A percentile compares a stretch with the other conserved stretches of the same genome.
Evolutionary conservation across 2,888 invertebrate species (phyloP).

Genomic region (Ptycholaimellus sp.): DNA sequence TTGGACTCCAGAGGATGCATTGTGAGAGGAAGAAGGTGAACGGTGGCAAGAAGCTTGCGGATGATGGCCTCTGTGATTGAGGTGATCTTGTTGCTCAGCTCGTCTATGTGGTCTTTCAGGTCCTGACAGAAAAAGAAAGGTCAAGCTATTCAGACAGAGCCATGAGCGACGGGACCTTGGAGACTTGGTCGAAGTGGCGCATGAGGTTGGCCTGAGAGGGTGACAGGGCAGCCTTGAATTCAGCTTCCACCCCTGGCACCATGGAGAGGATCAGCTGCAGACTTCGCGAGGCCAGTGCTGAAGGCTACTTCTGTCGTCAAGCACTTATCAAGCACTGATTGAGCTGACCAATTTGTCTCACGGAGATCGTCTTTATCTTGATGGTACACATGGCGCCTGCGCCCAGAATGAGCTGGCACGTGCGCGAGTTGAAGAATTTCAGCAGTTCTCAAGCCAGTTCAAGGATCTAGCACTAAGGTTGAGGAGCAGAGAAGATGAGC

Average conservation of each 20-base stretch:
- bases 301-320: constrained; percentile 7
- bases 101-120: too few species aligned
- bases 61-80: too few species aligned
- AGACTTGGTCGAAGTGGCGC: constrained; percentile 16
- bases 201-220: constrained; percentile 12
- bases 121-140: too few species aligned
- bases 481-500: too few species aligned
- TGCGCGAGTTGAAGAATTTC: constrained; percentile 33
- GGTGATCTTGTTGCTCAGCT: too few species aligned
- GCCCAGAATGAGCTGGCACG: constrained; percentile 73
- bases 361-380: constrained; percentile 60
- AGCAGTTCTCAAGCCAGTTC: too few species aligned
- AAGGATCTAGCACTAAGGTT: too few species aligned
- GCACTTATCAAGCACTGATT: background rate
- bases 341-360: constrained; percentile 50
- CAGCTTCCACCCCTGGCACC: constrained; percentile 18
- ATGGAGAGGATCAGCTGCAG: constrained; percentile 37
- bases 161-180: too few species aligned
- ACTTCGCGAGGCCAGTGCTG: constrained; percentile 31
- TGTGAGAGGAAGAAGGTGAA: too few species aligned
- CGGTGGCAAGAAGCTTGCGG: too few species aligned
- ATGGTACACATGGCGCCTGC: constrained; percentile 85
- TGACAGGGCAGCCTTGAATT: constrained; percentile 12
- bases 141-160: too few species aligned
- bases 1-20: too few species aligned